Conservation (phyloP, 2,797 vertebrate species). For the Sebastes aleutianus region DNA sequence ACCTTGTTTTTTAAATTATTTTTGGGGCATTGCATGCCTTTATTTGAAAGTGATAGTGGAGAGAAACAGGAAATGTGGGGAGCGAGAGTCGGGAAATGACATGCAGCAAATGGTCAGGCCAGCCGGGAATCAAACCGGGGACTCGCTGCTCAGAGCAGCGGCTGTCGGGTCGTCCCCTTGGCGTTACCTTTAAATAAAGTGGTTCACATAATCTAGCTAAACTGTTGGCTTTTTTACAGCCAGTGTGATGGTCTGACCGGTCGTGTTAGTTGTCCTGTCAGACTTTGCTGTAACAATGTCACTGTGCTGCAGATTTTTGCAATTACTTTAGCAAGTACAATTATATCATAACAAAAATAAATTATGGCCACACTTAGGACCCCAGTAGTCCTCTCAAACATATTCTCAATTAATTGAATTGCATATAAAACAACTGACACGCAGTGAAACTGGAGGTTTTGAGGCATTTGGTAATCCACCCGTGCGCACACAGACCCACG, state of each 20-base stretch:
- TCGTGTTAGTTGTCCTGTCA: not conserved
- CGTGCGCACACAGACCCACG: accelerated
- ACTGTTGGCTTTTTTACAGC: not conserved
- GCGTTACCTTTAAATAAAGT: not conserved
- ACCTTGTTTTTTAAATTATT: not conserved
- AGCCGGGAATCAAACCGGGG: not conserved
- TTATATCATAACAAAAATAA: not conserved
- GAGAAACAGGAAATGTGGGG: not conserved
- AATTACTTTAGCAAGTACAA: not conserved
- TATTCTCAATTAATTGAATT: not conserved
- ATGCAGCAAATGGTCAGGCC: not conserved
- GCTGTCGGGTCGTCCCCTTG: not conserved
- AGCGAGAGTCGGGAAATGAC: too few species aligned
- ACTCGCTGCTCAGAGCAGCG: too few species aligned
- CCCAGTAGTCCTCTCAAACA: not conserved
- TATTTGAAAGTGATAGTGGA: not conserved
- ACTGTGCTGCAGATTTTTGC: not conserved
- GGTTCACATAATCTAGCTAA: not conserved
- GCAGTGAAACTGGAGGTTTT: not conserved
- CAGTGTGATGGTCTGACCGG: not conserved
- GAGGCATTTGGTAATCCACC: not conserved
- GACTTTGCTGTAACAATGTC: not conserved
- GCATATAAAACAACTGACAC: not conserved
- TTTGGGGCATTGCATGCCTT: not conserved
- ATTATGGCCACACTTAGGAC: not conserved